A percentile compares a stretch with the other conserved stretches of the same genome.
Evolutionary conservation across 2,888 invertebrate species (phyloP).

Genomic region (Dinocampus coccinellae): DNA sequence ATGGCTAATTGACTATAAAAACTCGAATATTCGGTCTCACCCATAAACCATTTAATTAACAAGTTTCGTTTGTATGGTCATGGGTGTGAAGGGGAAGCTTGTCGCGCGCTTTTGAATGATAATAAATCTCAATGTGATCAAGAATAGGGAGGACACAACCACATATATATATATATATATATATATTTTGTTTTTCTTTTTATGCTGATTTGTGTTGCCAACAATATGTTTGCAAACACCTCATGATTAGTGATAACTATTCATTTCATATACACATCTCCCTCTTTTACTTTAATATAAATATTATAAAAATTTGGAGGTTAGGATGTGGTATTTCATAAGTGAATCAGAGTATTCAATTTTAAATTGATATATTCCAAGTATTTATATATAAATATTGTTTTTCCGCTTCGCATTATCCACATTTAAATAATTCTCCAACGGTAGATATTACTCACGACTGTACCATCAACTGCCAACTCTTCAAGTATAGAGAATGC

Average conservation of each 20-base stretch:
- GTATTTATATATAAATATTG: too few species aligned
- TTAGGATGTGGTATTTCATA: too few species aligned
- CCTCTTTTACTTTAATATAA: too few species aligned
- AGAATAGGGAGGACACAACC: conserved; percentile 2
- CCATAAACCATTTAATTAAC: conserved; percentile 65
- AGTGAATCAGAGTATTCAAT: too few species aligned
- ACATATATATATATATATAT: neutral
- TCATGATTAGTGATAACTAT: neutral
- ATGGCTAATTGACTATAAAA: conserved; percentile 65
- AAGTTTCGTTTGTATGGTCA: conserved; percentile 43
- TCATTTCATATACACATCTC: neutral
- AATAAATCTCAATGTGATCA: conserved; percentile 26
- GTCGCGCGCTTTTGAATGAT: conserved; percentile 33
- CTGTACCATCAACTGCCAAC: conserved; percentile 10
- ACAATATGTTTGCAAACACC: conserved; percentile 11
- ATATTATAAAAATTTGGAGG: too few species aligned
- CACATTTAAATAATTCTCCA: conserved; percentile 27
- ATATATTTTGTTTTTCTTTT: neutral
- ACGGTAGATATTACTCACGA: conserved; percentile 21
- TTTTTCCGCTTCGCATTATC: neutral
- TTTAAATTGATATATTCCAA: too few species aligned
- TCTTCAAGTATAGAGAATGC: neutral
- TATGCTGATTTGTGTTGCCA: neutral
- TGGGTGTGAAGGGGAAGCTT: conserved; percentile 30
- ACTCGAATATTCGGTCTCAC: conserved; percentile 60